Evolutionary conservation across 1,140 invertebrate species (phyloP), one percentile per base, ranked within the genome.

Genomic region (Atta cephalotes): DNA sequence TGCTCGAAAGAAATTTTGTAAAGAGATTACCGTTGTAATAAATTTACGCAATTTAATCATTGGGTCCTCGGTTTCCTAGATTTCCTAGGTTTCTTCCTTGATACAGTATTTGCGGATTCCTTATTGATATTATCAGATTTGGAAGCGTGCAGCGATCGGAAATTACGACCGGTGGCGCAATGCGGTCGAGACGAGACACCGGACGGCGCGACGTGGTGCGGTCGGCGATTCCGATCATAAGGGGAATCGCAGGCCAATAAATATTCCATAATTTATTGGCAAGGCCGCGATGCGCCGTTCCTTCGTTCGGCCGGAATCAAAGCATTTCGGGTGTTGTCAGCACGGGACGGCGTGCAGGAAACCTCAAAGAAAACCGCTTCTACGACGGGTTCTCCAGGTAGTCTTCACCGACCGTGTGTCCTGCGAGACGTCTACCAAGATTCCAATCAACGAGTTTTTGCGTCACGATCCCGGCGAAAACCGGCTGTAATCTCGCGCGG

Each of bases 391-490:
- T 92, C 65, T 25, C 14, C 90, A 92, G 91, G 89, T 92, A 92
- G 79, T 31, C 28, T 16, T 16, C 0, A 16, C 1, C n/a, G 56
- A 25, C 28, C 58, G 58, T 53, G 56, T 31, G 35, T 62, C 18
- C 35, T n/a, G 25, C 21, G 18, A 71, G 74, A 65, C 86, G 89
- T 90, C 91, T 86, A 86, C 86, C 91, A 90, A 91, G 91, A 92
- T 92, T 92, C 92, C 91, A 91, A 92, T 92, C 92, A 91, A 90
- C 91, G 91, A 77, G 91, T 92, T 92, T 92, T 92, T 92, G 87
- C 90, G 79, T 18, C 56, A 49, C 80, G 80, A n/a, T 71, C 78
- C 80, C 80, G 56, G 45, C 80, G 80, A 84, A 84, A 84, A 84
- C 80, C 80, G 80, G 80, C 80, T 84, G 56, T 84, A 84, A 84